These are phyloP conservation scores for Monomorium pharaonis DNA, from an alignment of 1,140 invertebrate genomes.

Conservation along the genomic window DNA sequence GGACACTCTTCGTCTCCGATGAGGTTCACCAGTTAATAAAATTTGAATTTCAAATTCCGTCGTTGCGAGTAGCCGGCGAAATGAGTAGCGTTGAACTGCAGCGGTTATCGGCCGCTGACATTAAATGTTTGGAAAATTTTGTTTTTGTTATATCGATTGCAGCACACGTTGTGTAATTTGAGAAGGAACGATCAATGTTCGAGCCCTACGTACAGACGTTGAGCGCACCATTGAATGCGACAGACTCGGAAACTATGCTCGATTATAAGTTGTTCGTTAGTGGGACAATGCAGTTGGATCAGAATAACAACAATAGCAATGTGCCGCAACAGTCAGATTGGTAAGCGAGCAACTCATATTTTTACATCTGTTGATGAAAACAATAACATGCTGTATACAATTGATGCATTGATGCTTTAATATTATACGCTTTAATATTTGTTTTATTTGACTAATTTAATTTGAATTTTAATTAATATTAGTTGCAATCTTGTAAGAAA, in stretches of 20 bases:
- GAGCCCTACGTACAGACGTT: slow-evolving; percentile 13
- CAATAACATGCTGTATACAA: not conserved
- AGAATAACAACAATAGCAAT: slow-evolving; percentile 60
- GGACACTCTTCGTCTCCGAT: slow-evolving; percentile 34
- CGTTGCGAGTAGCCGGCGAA: slow-evolving; percentile 7
- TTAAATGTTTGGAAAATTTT: slow-evolving; percentile 39
- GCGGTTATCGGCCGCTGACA: slow-evolving; percentile 19
- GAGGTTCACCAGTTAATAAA: slow-evolving; percentile 52
- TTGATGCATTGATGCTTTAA: too few species aligned
- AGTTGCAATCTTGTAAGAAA: not conserved
- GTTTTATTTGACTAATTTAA: not conserved
- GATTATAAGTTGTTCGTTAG: slow-evolving; percentile 61
- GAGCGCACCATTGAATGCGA: not conserved
- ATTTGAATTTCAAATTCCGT: slow-evolving; percentile 56
- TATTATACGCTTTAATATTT: not conserved
- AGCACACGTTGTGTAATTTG: slow-evolving; percentile 47
- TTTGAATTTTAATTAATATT: not conserved
- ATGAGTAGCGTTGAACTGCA: slow-evolving; percentile 9
- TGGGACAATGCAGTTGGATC: slow-evolving; percentile 44
- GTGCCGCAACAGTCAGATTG: slow-evolving; percentile 2
- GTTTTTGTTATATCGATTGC: slow-evolving; percentile 55
- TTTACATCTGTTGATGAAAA: not conserved
- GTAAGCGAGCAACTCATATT: slow-evolving; percentile 45
- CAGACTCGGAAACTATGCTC: slow-evolving; percentile 37
- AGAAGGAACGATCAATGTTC: slow-evolving; percentile 49